These are phyloP conservation scores for Spicauda simplicius DNA, from an alignment of 2,888 invertebrate species.

Conservation along the genomic window DNA sequence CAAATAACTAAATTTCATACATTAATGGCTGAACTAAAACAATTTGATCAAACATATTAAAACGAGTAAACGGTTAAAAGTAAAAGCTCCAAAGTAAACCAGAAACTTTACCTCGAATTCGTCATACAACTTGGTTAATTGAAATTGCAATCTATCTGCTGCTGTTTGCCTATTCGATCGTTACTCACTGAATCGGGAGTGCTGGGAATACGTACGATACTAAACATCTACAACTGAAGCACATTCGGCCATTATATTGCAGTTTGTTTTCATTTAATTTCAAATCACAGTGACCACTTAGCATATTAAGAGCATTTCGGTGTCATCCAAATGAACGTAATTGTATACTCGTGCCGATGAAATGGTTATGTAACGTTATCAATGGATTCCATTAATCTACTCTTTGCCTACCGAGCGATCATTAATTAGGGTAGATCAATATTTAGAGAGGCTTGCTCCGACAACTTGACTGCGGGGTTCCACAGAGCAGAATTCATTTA, in stretches of 20 bases:
- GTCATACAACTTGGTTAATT: background rate
- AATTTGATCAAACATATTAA: too few species aligned
- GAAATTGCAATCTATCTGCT: background rate
- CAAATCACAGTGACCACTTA: background rate
- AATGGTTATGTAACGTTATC: conserved; percentile 4
- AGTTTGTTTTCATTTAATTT: too few species aligned
- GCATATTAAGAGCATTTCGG: background rate
- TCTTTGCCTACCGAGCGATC: background rate
- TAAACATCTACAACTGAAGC: too few species aligned
- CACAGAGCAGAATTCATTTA: conserved; percentile 13
- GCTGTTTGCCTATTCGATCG: conserved; percentile 1
- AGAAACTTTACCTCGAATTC: background rate
- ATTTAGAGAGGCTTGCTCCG: conserved; percentile 12
- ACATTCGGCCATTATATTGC: too few species aligned
- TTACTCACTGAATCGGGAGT: background rate
- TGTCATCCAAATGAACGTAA: background rate
- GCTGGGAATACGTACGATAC: background rate
- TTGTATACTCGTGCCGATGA: background rate
- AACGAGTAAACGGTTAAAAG: background rate
- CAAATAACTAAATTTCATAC: too few species aligned
- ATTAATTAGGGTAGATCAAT: conserved; percentile 21
- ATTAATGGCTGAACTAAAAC: too few species aligned
- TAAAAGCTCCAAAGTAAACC: background rate
- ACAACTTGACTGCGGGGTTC: conserved; percentile 18
- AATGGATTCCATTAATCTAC: conserved; percentile 5